Evolutionary conservation across 2,888 invertebrate genomes (phyloP).

Genomic region (Xanthorhoe spadicearia): DNA sequence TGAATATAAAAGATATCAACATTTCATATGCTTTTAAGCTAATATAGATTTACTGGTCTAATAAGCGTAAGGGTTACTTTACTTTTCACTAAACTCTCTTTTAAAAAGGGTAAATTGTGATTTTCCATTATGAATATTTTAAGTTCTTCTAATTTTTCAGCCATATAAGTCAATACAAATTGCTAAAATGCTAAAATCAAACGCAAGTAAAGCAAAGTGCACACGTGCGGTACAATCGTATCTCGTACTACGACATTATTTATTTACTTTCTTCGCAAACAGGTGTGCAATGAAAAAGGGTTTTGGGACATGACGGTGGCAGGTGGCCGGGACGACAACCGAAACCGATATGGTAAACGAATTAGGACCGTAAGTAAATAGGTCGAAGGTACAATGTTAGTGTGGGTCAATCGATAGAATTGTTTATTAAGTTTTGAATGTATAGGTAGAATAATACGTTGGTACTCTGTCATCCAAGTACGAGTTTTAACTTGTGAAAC

Average conservation of each 20-base stretch:
- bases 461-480: too few relatives aligned
- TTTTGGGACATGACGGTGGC: conserved; percentile 46
- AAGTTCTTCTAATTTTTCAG: too few relatives aligned
- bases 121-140: too few relatives aligned
- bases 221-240: conserved; percentile 18
- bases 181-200: conserved; percentile 2
- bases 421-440: not conserved
- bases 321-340: conserved; percentile 27
- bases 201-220: conserved; percentile 16
- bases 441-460: too few relatives aligned
- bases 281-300: conserved; percentile 72
- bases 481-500: too few relatives aligned
- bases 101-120: too few relatives aligned
- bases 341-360: conserved; percentile 24
- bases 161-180: not conserved
- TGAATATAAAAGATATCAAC: too few relatives aligned
- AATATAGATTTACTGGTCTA: too few relatives aligned
- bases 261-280: conserved; percentile 60
- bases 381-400: not conserved
- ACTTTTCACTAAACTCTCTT: too few relatives aligned
- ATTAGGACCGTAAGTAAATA: conserved; percentile 22
- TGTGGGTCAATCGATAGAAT: not conserved
- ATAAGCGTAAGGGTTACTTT: too few relatives aligned
- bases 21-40: too few relatives aligned
- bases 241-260: conserved; percentile 41